Evolutionary conservation across 1,140 invertebrate genomes (phyloP), one percentile per base, ranked within the genome.

Genomic region (Sitophilus oryzae): DNA sequence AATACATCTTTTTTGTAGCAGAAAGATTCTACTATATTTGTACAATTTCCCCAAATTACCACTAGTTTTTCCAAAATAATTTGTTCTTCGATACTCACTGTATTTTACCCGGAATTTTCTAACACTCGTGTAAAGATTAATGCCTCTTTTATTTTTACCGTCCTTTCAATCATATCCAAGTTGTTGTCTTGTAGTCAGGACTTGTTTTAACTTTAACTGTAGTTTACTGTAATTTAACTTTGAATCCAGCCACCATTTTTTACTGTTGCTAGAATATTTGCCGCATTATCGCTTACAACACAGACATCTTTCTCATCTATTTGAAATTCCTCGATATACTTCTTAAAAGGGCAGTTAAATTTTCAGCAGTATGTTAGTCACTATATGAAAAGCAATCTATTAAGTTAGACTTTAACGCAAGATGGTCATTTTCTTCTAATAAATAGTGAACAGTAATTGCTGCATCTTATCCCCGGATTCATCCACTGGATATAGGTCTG

Each of bases 401-500:
- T 22, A 40, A 22, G 18, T 40, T 5, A 19, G 48, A 40, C 18
- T 18, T 49, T n/a, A 49, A 30, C 6, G 34, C 11, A 34, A 34
- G 25, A 23, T 44, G 15, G n/a, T 50, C 16, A 23, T 41, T 19
- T 20, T 50, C 37, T 16, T 20, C 35, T 14, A 40, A 40, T 19
- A 50, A 41, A 20, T 22, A 50, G 36, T 50, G 48, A 15, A 41
- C 35, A n/a, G 48, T 50, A 2, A n/a, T n/a, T n/a, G n/a, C n/a
- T n/a, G n/a, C n/a, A n/a, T n/a, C n/a, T n/a, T n/a, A n/a, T n/a
- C n/a, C n/a, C n/a, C n/a, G n/a, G n/a, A n/a, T n/a, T n/a, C n/a
- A n/a, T n/a, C n/a, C n/a, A n/a, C n/a, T n/a, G n/a, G n/a, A n/a
- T n/a, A n/a, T n/a, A n/a, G n/a, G n/a, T n/a, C n/a, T n/a, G n/a